A percentile compares a stretch with the other conserved stretches of the same genome.
phyloP scores from a whole-genome alignment of 2,888 invertebrate genomes.

The Atherix ibis region DNA sequence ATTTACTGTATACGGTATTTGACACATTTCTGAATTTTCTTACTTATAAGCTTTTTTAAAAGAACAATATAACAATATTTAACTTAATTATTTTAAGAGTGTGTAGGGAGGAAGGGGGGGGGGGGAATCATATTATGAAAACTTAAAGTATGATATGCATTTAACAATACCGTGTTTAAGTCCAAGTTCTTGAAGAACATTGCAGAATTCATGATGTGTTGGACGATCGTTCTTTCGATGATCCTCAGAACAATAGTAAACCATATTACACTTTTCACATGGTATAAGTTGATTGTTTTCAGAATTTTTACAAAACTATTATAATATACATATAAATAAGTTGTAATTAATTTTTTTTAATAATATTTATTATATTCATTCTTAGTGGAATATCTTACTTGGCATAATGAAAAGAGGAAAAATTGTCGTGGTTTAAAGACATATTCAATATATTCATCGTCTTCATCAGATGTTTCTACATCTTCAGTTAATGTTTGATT shows the following conservation, averaged over 20 bases:
- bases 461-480: too few species aligned
- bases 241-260: slow-evolving; percentile 44
- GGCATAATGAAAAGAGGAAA: slow-evolving; percentile 43
- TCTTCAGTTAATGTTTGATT: background rate
- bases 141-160: too few species aligned
- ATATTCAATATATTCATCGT: slow-evolving; percentile 44
- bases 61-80: too few species aligned
- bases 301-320: slow-evolving; percentile 25
- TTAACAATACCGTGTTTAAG: background rate
- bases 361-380: background rate
- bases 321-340: slow-evolving; percentile 3
- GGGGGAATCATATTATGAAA: too few species aligned
- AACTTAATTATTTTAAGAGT: too few species aligned
- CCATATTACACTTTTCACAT: slow-evolving; percentile 41
- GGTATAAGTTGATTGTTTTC: slow-evolving; percentile 15
- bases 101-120: too few species aligned
- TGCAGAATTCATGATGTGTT: slow-evolving; percentile 44
- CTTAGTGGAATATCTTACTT: slow-evolving; percentile 17
- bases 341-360: slow-evolving; percentile 1
- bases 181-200: slow-evolving; percentile 20
- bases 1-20: too few species aligned
- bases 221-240: slow-evolving; percentile 44
- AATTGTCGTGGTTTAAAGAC: slow-evolving; percentile 49
- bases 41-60: too few species aligned
- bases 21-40: too few species aligned